Base-by-base conservation (phyloP, 2,113 vertebrate genomes). In the Ctenodactylus gundi region DNA sequence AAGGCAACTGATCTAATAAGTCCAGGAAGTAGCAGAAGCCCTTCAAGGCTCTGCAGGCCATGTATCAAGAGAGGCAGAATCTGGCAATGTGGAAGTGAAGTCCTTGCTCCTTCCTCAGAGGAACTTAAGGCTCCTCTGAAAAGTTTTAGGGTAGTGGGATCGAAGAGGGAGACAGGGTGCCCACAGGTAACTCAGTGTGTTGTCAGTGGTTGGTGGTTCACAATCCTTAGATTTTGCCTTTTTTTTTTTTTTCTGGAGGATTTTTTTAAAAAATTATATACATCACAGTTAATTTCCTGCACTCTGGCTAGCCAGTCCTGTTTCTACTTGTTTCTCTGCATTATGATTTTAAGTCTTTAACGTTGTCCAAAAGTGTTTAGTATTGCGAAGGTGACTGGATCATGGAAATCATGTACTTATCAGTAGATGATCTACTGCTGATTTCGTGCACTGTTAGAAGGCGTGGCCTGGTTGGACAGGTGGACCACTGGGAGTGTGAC, bases 71-170 rank as follows among this genome's bases (percentile, higher is more conserved):
- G 1, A 68, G 25, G 51, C 41, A 51, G 29, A 58, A 36, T 29
- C 49, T 13, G 4, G 13, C n/a, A 39, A 25, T 60, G 29, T 46
- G 18, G 7, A 41, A 5, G 65, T 1, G 10, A 87, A 21, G 55
- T 7, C 31, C n/a, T 11, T 7, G 7, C 18, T 13, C n/a, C 6
- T 15, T 25, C 13, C 77, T 25, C 5, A 11, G 25, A 83, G 55
- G 46, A 76, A 46, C 2, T 80, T 85, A 88, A 95, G 96, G 92
- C 75, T 93, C 65, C 53, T 85, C 57, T 53, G 85, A 81, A 41
- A 49, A 1, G 49, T 13, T 36, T 41, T 7, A 20, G 41, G 25
- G 39, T 14, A 36, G 4, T 23, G 34, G 62, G 82, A 55, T 13
- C 17, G 3, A 51, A 18, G 7, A 46, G 31, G 8, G 23, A 70